Evolutionary conservation across 2,113 vertebrate genomes (phyloP), one percentile per base, ranked within the genome.

Genomic region (Engraulis encrasicolus): DNA sequence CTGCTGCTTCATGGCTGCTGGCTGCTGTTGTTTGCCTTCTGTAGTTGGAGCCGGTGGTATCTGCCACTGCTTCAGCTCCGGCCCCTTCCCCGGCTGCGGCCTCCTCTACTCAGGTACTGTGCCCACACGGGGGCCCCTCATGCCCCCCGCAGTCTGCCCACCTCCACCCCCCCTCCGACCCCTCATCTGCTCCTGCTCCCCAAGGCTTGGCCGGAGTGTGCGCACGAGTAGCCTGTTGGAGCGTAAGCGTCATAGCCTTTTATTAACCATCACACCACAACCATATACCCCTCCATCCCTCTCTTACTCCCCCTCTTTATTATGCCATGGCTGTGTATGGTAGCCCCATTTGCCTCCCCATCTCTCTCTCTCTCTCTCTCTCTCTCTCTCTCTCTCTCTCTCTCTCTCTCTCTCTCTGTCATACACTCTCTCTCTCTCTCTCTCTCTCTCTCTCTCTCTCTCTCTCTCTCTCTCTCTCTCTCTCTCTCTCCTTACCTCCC

Each of bases 21-120:
- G 81, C 90, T 84, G 85, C 83, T 89, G 85, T 82, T 92, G 81
- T 91, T 82, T 90, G 91, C 82, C 0, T 83, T 61, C 81, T 71
- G 40, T 85, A 98, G 97, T 94, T 95, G 96, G 97, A 97, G 87
- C 93, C 95, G 0, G 90, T 91, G 82, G 91, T 93, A 86, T 86
- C 90, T 23, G 74, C 95, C 87, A 90, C 95, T 0, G 91, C 94
- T 71, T 92, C 90, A 61, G 40, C 52, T 71, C 92, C 90, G 74
- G 40, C 52, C 52, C 91, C 88, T 87, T 86, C n/a, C n/a, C n/a
- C n/a, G n/a, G n/a, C n/a, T n/a, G n/a, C n/a, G n/a, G n/a, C n/a
- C n/a, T n/a, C n/a, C n/a, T n/a, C n/a, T n/a, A n/a, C 93, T 91
- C 96, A 97, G 96, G 96, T 97, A 97, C 93, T 83, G 90, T 95